Evolutionary conservation across 2,113 vertebrate species (phyloP).

Genomic region (Scatophagus argus): DNA sequence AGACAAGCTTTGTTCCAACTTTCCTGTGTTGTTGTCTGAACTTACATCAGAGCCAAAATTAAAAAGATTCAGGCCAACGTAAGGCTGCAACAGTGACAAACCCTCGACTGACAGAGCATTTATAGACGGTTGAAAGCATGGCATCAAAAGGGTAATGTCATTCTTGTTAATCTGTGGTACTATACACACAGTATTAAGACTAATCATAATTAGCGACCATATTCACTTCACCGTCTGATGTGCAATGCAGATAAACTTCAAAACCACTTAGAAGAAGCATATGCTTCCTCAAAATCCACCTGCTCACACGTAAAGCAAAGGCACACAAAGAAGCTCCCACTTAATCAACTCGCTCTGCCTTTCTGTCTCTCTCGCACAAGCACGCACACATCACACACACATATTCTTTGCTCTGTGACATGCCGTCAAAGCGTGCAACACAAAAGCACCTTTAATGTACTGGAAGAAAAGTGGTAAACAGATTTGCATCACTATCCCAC

Average conservation of each 20-base stretch:
- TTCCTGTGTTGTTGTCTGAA: constrained; percentile 68
- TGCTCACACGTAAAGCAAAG: constrained; percentile 58
- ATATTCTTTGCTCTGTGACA: constrained; percentile 74
- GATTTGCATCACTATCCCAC: constrained; percentile 84
- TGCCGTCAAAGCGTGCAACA: constrained; percentile 75
- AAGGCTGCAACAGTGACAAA: constrained; percentile 1
- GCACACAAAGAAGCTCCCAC: constrained; percentile 63
- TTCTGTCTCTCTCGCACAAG: constrained; percentile 45
- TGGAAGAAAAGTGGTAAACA: constrained; percentile 81
- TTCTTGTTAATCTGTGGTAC: not conserved
- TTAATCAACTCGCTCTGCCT: constrained; percentile 63
- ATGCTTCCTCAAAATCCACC: constrained; percentile 58
- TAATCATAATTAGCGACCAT: constrained; percentile 39
- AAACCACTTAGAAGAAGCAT: constrained; percentile 49
- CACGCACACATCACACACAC: constrained; percentile 60
- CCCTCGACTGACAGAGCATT: not conserved
- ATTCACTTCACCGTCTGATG: constrained; percentile 41
- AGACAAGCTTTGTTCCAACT: constrained; percentile 50
- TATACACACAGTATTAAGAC: constrained; percentile 33
- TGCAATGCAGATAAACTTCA: constrained; percentile 54
- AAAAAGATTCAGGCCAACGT: constrained; percentile 45
- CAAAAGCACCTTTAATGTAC: constrained; percentile 83
- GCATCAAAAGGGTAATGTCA: constrained; percentile 37
- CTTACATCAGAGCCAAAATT: constrained; percentile 63
- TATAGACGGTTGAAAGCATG: constrained; percentile 1